Base-by-base conservation (phyloP, 2,888 invertebrate species). In the Spodoptera exigua region DNA sequence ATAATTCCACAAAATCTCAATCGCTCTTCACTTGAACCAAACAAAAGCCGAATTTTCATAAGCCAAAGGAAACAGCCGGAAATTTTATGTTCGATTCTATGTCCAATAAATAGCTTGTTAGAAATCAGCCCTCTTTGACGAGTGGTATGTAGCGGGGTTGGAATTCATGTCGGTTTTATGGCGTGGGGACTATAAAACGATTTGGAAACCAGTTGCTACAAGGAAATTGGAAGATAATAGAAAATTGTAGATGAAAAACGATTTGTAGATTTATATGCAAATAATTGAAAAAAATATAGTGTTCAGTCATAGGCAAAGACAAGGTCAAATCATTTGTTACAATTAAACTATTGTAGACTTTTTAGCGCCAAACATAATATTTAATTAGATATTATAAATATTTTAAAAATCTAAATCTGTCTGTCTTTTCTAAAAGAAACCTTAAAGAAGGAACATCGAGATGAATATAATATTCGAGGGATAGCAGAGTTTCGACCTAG, bases 61-160 rank as follows among this genome's bases (percentile, higher is more conserved):
- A 79, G 68, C 70, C 57, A 60, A 79, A 75, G 81, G 79, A 79
- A 84, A 78, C 79, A 78, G 76, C 54, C 74, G 79, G 78, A 83
- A 82, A 82, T 83, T 79, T 76, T 81, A 79, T 81, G 80, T 82
- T 77, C 76, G 77, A 84, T 83, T 82, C 81, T 68, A 80, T 74
- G 77, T 79, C 79, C 83, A 85, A 87, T 87, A 86, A 85, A 84
- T 85, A 80, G 80, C 81, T 83, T 81, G 85, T 80, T 83, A 78
- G 71, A 67, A 70, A 63, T 73, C 74, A 67, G 61, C 70, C 76
- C 71, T 45, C 59, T 63, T 68, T 67, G 70, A 57, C 60, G 65
- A 61, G 60, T 64, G 61, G 66, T 65, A 55, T 65, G 63, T 49
- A 43, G 32, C 47, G 32, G 57, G 57, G 68, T 14, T 27, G 27